phyloP scores from a whole-genome alignment of 2,797 vertebrate genomes.

The Cheirogaleus major region DNA sequence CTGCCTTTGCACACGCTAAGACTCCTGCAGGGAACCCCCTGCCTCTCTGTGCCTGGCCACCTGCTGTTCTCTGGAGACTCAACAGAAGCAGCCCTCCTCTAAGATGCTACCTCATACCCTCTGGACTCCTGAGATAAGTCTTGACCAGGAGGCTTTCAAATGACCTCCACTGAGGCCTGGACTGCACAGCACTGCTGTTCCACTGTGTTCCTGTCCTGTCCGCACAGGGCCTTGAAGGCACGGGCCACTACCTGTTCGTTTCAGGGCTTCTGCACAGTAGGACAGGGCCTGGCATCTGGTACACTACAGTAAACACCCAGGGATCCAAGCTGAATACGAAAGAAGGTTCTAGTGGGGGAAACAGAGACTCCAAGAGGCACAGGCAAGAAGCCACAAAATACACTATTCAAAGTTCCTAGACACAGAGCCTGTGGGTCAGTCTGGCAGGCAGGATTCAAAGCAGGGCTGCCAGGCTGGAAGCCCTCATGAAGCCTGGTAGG shows the following conservation, averaged over 20 bases:
- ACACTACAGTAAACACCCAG: background rate
- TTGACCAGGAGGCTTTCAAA: background rate
- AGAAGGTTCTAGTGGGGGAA: background rate
- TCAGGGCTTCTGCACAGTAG: background rate
- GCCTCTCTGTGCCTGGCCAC: background rate
- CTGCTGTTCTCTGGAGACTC: background rate
- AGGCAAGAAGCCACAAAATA: background rate
- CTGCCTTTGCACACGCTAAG: background rate
- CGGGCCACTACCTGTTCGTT: background rate
- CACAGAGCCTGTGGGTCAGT: background rate
- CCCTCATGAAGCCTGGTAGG: background rate
- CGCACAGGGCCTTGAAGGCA: background rate
- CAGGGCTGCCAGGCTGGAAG: background rate
- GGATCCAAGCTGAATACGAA: background rate
- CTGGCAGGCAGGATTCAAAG: background rate
- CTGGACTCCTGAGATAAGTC: no score
- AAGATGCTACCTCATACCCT: background rate
- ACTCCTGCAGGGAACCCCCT: background rate
- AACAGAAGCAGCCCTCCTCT: background rate
- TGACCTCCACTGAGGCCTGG: background rate
- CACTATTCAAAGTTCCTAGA: background rate
- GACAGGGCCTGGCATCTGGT: background rate
- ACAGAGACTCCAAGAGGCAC: background rate
- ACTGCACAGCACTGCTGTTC: rapidly evolving
- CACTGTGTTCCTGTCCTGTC: background rate